phyloP scores from a whole-genome alignment of 2,113 vertebrate species.

The Promerops cafer region DNA sequence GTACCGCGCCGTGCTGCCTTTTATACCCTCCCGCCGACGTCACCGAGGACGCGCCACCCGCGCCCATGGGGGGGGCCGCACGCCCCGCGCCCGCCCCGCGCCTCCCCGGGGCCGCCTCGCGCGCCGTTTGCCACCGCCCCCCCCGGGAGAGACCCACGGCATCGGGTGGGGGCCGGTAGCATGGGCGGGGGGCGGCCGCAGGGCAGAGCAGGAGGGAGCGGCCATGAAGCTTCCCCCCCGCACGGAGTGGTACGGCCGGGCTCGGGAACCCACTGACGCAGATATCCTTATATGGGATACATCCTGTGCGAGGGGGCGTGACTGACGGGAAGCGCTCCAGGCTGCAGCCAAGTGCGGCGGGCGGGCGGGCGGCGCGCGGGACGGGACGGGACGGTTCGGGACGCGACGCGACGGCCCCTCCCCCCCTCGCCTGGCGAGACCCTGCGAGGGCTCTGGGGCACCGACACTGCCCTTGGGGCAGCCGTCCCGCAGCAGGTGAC shows the following conservation, averaged over 20 bases:
- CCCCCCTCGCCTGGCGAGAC: not conserved
- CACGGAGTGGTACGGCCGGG: not conserved
- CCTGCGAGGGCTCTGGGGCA: not conserved
- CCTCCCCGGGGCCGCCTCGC: not conserved
- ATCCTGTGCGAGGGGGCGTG: conserved; percentile 73
- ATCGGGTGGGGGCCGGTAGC: too few relatives aligned
- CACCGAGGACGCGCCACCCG: not conserved
- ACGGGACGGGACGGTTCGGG: not conserved
- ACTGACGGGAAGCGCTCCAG: conserved; percentile 73
- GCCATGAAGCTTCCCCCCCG: not conserved
- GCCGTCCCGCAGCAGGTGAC: not conserved
- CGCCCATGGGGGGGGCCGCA: not conserved
- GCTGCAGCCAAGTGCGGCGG: conserved; percentile 71
- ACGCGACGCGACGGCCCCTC: not conserved
- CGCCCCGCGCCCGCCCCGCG: not conserved
- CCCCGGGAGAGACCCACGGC: fast-evolving
- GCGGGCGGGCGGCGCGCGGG: conserved; percentile 18
- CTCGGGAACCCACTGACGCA: conserved; percentile 81
- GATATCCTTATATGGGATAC: conserved; percentile 81
- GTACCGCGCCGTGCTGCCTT: not conserved
- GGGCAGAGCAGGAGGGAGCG: not conserved
- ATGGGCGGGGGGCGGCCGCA: not conserved
- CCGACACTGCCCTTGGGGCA: not conserved
- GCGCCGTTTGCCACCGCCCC: not conserved
- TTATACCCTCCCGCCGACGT: conserved; percentile 41